Evolutionary conservation across 92 coral and sea anemone genomes (phyloP).

Genomic region (Phymanthus crucifer): DNA sequence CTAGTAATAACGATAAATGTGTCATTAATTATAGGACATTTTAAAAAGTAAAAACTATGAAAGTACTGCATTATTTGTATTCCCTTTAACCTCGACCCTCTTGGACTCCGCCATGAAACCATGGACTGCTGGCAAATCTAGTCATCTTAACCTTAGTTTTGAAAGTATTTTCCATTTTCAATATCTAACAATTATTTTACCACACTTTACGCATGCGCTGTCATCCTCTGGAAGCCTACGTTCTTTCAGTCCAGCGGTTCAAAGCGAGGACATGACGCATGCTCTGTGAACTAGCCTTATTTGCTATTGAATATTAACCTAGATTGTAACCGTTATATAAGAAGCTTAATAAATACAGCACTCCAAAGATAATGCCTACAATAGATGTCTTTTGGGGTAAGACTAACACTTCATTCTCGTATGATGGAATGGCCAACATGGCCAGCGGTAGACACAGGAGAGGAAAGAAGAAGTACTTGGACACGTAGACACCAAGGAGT

Average conservation of each 20-base stretch:
- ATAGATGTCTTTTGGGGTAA: slow-evolving; percentile 61
- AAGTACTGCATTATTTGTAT: background rate
- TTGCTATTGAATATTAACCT: background rate
- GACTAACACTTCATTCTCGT: slow-evolving; percentile 46
- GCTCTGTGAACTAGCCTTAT: background rate
- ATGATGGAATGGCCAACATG: slow-evolving; percentile 49
- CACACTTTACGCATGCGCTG: background rate
- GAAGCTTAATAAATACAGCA: slow-evolving; percentile 56
- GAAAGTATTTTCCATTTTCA: too few relatives aligned
- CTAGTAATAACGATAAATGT: background rate
- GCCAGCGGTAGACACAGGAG: slow-evolving; percentile 69
- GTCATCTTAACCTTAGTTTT: too few relatives aligned
- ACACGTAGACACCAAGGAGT: slow-evolving; percentile 30
- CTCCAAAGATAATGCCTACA: slow-evolving; percentile 57
- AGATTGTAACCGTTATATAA: slow-evolving; percentile 16
- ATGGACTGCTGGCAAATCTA: background rate
- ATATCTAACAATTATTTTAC: background rate
- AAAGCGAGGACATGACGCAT: background rate
- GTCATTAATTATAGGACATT: background rate
- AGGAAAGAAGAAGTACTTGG: slow-evolving; percentile 55
- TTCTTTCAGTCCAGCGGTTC: background rate
- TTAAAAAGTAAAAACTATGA: background rate
- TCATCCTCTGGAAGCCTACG: background rate
- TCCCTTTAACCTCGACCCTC: background rate
- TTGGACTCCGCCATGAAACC: background rate